Evolutionary conservation across 1,140 invertebrate species (phyloP), one percentile per base, ranked within the genome.

Genomic region (Camponotus floridanus): DNA sequence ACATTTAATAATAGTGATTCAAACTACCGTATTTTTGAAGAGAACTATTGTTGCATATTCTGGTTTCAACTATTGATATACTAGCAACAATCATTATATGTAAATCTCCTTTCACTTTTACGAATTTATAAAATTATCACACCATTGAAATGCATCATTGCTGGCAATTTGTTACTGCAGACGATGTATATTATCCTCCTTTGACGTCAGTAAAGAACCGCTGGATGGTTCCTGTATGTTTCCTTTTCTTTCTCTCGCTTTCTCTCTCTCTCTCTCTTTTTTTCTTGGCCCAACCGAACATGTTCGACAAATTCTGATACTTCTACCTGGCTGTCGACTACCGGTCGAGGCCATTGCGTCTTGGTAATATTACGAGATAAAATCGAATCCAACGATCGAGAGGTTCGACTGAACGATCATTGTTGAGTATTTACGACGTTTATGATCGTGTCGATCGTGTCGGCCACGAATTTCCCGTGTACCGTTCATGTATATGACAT

Each of bases 231-330:
- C 51, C 71, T 26, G 26, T 26, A 26, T 26, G 26, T 26, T 26
- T 26, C 26, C 26, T 26, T 26, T 1, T 26, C 26, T 26, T 26
- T 42, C 42, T 21, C n/a, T 67, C 33, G 6, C 39, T 42, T 18
- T 57, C 36, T 70, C 21, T 33, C 26, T 57, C 71, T 45, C 42
- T 21, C 55, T 67, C 26, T 18, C 48, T 51, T n/a, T 59, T 36
- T 73, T 26, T 51, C 26, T 57, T 31, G 51, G 36, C 42, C 74
- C 78, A 76, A 85, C 85, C 85, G 87, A 64, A 31, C 67, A 64
- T 85, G 70, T 71, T 85, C 81, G 76, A 88, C 79, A 85, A 90
- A 89, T 85, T 90, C 71, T 88, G 76, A 86, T 90, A 85, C 70
- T 67, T 65, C 51, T 81, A 78, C 74, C 48, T 80, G 45, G 26